A percentile compares a stretch with the other conserved stretches of the same genome.
phyloP scores from a whole-genome alignment of 2,888 invertebrate genomes.

The Masnerella sp. region DNA sequence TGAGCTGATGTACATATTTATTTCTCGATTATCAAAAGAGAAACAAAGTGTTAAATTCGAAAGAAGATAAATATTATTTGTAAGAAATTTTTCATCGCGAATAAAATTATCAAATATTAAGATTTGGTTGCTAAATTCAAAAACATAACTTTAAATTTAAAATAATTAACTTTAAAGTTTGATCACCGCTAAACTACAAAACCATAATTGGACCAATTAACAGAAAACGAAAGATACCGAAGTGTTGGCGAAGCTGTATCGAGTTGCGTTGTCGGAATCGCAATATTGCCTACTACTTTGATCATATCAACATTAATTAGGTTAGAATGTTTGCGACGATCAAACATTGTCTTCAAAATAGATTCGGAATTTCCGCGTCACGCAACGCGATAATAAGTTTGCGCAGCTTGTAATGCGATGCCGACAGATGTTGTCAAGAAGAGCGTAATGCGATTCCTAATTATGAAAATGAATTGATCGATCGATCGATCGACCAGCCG shows the following conservation, averaged over 20 bases:
- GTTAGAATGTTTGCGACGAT: constrained; percentile 51
- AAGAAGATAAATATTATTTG: too few species aligned
- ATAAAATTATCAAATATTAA: too few species aligned
- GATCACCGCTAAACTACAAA: too few species aligned
- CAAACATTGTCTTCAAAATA: constrained; percentile 50
- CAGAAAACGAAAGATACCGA: constrained; percentile 1
- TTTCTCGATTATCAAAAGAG: too few species aligned
- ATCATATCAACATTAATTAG: constrained; percentile 54
- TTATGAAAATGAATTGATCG: constrained; percentile 25
- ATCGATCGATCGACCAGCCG: constrained; percentile 3
- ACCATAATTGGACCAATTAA: constrained; percentile 19
- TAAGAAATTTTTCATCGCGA: too few species aligned
- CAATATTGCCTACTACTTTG: constrained; percentile 39
- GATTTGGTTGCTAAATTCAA: too few species aligned
- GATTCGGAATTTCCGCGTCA: constrained; percentile 41
- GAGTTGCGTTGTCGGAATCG: constrained; percentile 9
- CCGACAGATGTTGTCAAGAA: constrained; percentile 13
- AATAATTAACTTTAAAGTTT: too few species aligned
- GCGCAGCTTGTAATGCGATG: constrained; percentile 21
- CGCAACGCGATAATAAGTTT: constrained; percentile 42
- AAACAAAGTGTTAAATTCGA: too few species aligned
- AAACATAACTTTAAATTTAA: too few species aligned
- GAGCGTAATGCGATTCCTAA: constrained; percentile 7
- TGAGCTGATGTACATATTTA: too few species aligned
- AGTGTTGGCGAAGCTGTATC: constrained; percentile 15